Evolutionary conservation across 2,888 invertebrate species (phyloP), one percentile per base, ranked within the genome.

Genomic region (Camponotus fellah): DNA sequence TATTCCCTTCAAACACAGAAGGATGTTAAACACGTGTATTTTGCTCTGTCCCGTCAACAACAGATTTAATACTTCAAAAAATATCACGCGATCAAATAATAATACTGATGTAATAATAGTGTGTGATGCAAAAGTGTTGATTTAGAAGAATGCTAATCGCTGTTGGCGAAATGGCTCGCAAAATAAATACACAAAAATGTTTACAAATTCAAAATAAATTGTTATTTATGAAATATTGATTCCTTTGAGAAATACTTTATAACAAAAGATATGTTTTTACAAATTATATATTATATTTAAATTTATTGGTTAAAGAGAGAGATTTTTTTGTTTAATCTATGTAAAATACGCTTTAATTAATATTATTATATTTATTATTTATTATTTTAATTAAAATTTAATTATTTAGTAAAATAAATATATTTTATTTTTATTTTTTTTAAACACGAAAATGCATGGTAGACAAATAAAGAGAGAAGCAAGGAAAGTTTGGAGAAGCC

Each of bases 1-100:
- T 21, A 62, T 9, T 76, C 32, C 64, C 60, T 69, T 85, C 37
- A 5, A 46, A 43, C 26, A 26, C 3, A 17, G 37, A 40, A 76
- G 9, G 56, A 58, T 43, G 12, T 56, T 32, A 9, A 43, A n/a
- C 14, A 17, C 6, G n/a, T 40, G 34, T n/a, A 3, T 49, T 49
- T 49, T 5, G 37, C 21, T 10, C 43, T 34, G n/a, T 17, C 37
- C 26, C 37, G 49, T 53, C 26, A 68, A 76, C 40, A 32, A 26
- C 37, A 26, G 37, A 53, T 76, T 21, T 76, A 46, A 1, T 26
- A 40, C 37, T n/a, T 12, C 26, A 14, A 66, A 17, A 26, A 53
- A 49, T 26, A 37, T 21, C 5, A 49, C 12, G 26, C n/a, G 37
- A 65, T 6, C 8, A 32, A 53, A 40, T 62, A 66, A 68, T 40